Conservation (phyloP, 2,797 vertebrate species). For the Labroides dimidiatus region DNA sequence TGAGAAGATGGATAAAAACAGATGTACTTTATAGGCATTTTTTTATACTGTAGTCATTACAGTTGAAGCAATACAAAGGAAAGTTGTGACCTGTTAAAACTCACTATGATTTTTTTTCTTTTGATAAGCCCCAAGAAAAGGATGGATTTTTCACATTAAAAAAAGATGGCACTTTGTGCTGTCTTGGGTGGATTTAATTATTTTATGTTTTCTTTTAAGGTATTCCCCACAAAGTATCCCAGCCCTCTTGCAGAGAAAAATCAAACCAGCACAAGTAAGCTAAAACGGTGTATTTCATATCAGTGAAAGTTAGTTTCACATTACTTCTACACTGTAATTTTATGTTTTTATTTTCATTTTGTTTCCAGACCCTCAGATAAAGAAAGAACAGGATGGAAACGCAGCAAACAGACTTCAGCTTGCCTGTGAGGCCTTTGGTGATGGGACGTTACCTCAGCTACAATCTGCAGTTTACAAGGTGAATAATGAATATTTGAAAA, state of each 20-base stretch:
- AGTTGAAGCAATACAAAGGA: background rate
- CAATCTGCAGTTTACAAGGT: constrained; percentile 89
- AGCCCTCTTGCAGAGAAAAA: constrained; percentile 73
- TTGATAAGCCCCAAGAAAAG: background rate
- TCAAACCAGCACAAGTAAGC: constrained; percentile 71
- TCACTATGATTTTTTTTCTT: background rate
- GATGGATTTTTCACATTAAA: background rate
- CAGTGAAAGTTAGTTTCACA: background rate
- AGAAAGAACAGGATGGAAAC: constrained; percentile 83
- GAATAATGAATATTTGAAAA: background rate
- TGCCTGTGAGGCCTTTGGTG: constrained; percentile 88
- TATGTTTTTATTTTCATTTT: constrained; percentile 10
- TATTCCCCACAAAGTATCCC: constrained; percentile 81
- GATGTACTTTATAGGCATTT: no score
- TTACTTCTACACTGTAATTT: constrained; percentile 1
- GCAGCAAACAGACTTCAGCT: constrained; percentile 81
- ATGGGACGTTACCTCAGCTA: constrained; percentile 85
- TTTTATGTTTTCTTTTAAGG: constrained; percentile 69
- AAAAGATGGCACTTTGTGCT: background rate
- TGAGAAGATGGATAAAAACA: no score
- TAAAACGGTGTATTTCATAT: background rate
- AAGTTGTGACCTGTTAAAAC: background rate
- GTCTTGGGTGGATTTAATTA: background rate
- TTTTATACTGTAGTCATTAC: background rate
- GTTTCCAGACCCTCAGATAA: constrained; percentile 81